Base-by-base conservation (phyloP, 2,797 vertebrate species). In the Sebastes diaconus region DNA sequence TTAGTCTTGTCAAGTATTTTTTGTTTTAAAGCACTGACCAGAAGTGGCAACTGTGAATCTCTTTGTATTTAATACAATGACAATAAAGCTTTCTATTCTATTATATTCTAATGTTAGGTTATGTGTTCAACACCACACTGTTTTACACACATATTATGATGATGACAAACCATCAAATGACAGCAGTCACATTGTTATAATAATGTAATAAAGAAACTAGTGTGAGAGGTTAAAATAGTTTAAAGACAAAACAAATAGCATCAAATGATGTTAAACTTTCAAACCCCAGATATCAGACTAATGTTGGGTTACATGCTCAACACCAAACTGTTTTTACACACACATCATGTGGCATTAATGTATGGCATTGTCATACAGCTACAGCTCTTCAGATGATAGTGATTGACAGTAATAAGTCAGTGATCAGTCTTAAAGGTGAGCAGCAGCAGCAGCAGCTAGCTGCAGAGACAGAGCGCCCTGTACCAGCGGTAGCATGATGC, bases 401-500 rank as follows among this genome's bases (percentile, higher is more conserved):
- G 18, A 25, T 6, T 42, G 1, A 29, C n/a, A 27, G 27, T 39
- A 27, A 83, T 68, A 46, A 5, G 61, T 12, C 8, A 1, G 61
- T 0, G 14, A 10, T 39, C 22, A 61, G n/a, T 30, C 58, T 65
- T 27, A 61, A 73, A 59, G 25, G 52, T 72, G 67, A 39, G 11
- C 34, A 74, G 61, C 34, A 74, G 61, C 29, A 74, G 61, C 32
- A 34, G 32, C 13, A 71, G 75, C 50, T 68, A 54, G 52, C 72
- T 24, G 60, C 36, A 73, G 65, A 86, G 83, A 86, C 89, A 84
- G 57, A 86, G 54, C 73, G 81, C 59, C 75, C 76, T 67, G 59
- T 50, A 18, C 42, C 72, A 57, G 46, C n/a, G 69, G 77, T 94
- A 93, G 88, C 87, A 70, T 39, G 12, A 25, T 57, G 88, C 90